phyloP scores from a whole-genome alignment of 1,140 invertebrate species.

The Microvelia longipes region DNA sequence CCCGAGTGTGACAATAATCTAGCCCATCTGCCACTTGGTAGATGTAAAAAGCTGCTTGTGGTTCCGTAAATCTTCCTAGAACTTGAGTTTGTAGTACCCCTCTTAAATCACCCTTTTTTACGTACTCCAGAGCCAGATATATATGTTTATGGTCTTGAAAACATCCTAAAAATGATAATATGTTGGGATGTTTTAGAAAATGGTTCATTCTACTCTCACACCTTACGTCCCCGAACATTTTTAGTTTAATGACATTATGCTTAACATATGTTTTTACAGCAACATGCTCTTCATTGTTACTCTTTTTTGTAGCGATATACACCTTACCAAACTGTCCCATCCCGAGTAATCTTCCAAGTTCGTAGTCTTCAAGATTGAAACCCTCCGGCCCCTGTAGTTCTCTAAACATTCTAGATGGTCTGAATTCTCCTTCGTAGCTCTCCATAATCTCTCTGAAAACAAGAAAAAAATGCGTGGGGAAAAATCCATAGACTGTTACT shows the following conservation, averaged over 20 bases:
- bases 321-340: conserved; percentile 86
- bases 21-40: conserved; percentile 83
- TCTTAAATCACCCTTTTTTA: conserved; percentile 78
- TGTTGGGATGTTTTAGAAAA: conserved; percentile 79
- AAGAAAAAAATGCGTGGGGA: too few species aligned
- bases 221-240: conserved; percentile 40
- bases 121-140: conserved; percentile 85
- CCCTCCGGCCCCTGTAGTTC: too few species aligned
- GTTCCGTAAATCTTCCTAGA: conserved; percentile 33
- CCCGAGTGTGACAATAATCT: conserved; percentile 72
- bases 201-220: conserved; percentile 94
- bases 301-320: conserved; percentile 73
- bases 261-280: conserved; percentile 87
- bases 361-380: conserved; percentile 39
- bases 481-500: too few species aligned
- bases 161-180: conserved; percentile 74
- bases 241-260: conserved; percentile 49
- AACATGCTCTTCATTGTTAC: conserved; percentile 65
- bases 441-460: too few species aligned
- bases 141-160: conserved; percentile 81
- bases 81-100: conserved; percentile 52
- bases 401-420: too few species aligned
- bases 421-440: too few species aligned
- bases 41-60: conserved; percentile 58
- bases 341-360: conserved; percentile 66